Percentiles rank a stretch among this genome's conserved stretches.
phyloP scores from a whole-genome alignment of 2,888 invertebrate species.

The Caradrina clavipalpis region DNA sequence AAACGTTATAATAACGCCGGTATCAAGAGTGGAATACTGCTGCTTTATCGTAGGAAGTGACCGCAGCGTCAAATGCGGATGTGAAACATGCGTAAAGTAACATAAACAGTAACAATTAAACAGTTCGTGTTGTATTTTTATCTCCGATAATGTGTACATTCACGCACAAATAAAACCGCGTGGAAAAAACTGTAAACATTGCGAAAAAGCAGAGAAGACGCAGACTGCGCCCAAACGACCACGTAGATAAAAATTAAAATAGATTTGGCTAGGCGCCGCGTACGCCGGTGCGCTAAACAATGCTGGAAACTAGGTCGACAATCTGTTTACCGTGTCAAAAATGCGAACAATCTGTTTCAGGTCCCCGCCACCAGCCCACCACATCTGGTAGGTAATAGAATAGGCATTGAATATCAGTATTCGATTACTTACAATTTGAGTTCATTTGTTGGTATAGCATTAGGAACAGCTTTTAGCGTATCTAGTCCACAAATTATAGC shows the following conservation, averaged over 20 bases:
- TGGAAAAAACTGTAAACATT: constrained; percentile 79
- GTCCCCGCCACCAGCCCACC: constrained; percentile 47
- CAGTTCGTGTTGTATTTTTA: constrained; percentile 41
- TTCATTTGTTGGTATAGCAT: constrained; percentile 34
- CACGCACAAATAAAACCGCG: constrained; percentile 47
- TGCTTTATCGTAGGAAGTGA: constrained; percentile 46
- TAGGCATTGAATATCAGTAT: constrained; percentile 51
- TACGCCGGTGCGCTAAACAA: constrained; percentile 80
- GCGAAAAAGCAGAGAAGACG: constrained; percentile 80
- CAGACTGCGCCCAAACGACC: constrained; percentile 78
- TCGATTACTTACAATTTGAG: constrained; percentile 51
- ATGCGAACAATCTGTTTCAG: constrained; percentile 73
- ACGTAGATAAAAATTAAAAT: constrained; percentile 88
- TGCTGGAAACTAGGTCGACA: constrained; percentile 88
- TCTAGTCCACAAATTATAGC: constrained; percentile 44
- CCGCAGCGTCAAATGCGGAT: constrained; percentile 43
- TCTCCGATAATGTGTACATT: constrained; percentile 45
- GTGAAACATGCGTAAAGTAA: constrained; percentile 27
- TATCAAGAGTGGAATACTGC: constrained; percentile 39
- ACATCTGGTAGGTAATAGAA: constrained; percentile 56
- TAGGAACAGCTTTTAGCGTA: constrained; percentile 40
- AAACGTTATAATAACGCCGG: constrained; percentile 46
- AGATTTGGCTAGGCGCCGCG: constrained; percentile 89
- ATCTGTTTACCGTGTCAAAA: constrained; percentile 86
- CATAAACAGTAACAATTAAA: constrained; percentile 32